These are phyloP conservation scores for Cassiopea andromeda DNA, from an alignment of 30 jellyfish, hydroid and myxozoan genomes.

Conservation along the genomic window DNA sequence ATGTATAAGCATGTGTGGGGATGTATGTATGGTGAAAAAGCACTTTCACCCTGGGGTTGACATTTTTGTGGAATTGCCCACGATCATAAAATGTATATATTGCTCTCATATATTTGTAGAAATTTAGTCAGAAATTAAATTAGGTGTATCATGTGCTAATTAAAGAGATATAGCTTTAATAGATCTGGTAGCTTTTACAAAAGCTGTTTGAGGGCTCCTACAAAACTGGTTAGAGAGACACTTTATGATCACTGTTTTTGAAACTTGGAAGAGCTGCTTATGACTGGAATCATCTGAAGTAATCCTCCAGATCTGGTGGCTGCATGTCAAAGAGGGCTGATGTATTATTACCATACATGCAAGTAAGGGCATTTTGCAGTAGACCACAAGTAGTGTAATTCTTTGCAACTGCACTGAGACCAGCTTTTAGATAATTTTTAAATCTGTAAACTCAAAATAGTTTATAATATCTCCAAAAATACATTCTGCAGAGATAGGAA, in stretches of 20 bases:
- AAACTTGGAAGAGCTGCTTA: neutral
- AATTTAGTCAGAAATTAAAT: neutral
- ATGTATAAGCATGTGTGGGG: too few relatives aligned
- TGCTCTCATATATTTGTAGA: neutral
- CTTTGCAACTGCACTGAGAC: conserved; percentile 64
- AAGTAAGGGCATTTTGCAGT: conserved; percentile 57
- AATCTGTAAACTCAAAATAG: conserved; percentile 68
- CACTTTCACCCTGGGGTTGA: too few relatives aligned
- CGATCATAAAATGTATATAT: neutral
- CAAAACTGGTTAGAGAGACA: neutral
- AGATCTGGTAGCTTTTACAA: neutral
- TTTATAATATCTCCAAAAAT: neutral
- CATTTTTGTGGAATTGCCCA: neutral
- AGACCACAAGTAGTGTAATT: conserved; percentile 34
- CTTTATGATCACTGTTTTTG: neutral
- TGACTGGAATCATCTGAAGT: neutral
- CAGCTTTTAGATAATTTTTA: conserved; percentile 57
- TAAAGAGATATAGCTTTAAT: neutral
- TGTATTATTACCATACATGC: conserved; percentile 63
- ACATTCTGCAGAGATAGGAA: too few relatives aligned
- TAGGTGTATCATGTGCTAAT: neutral
- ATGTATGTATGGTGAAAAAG: too few relatives aligned
- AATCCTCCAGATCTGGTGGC: conserved; percentile 63
- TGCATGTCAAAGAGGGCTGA: conserved; percentile 50
- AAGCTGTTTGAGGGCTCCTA: neutral